These are phyloP conservation scores for Notolabrus celidotus DNA, from an alignment of 2,797 vertebrate genomes.

Conservation along the genomic window DNA sequence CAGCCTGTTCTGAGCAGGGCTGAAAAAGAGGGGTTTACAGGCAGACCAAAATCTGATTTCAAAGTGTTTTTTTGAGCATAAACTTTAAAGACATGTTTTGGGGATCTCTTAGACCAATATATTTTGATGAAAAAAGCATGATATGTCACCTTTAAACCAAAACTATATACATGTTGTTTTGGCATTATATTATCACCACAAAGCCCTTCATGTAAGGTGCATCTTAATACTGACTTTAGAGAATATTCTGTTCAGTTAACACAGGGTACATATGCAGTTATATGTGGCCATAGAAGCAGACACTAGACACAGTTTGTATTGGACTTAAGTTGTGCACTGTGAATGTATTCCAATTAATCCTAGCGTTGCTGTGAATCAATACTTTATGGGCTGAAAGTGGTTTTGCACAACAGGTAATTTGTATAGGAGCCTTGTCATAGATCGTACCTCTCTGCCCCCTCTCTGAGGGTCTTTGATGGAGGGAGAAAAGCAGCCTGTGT, in stretches of 20 bases:
- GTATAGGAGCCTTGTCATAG: constrained; percentile 14
- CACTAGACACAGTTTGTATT: background rate
- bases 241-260: too few relatives aligned
- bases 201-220: background rate
- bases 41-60: too few relatives aligned
- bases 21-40: too few relatives aligned
- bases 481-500: background rate
- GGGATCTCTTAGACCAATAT: too few relatives aligned
- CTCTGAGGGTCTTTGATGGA: constrained; percentile 10
- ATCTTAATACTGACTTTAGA: background rate
- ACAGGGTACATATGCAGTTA: too few relatives aligned
- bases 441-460: constrained; percentile 19
- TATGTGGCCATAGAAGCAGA: too few relatives aligned
- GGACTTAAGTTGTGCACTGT: background rate
- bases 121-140: too few relatives aligned
- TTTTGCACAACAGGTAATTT: constrained; percentile 31
- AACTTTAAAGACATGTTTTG: too few relatives aligned
- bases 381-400: constrained; percentile 2
- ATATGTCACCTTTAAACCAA: too few relatives aligned
- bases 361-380: constrained; percentile 23
- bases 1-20: too few relatives aligned
- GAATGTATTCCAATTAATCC: constrained; percentile 21
- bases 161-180: background rate
- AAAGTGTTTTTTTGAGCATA: too few relatives aligned
- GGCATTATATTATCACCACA: background rate